A percentile compares a stretch with the other conserved stretches of the same genome.
Conservation (phyloP, 2,113 vertebrate genomes). For the Delphinapterus leucas region DNA sequence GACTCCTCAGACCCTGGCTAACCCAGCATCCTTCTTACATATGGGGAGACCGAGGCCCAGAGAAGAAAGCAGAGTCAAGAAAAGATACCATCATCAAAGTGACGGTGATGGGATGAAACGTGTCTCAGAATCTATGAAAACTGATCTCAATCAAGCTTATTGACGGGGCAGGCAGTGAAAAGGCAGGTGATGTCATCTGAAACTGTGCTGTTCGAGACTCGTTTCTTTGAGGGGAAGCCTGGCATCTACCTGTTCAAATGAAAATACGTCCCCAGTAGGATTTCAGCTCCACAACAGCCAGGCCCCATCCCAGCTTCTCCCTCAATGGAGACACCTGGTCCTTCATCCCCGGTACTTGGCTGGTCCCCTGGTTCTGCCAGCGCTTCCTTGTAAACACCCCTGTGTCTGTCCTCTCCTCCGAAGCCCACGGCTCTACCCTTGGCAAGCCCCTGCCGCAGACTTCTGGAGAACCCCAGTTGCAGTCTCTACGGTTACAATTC, state of each 20-base stretch:
- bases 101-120: not conserved
- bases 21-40: not conserved
- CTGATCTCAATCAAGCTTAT: not conserved
- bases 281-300: fast-evolving
- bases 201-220: not conserved
- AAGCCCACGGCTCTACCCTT: not conserved
- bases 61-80: not conserved
- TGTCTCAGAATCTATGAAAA: not conserved
- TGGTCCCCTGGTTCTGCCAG: not conserved
- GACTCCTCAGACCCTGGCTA: not conserved
- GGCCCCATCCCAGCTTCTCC: not conserved
- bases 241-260: not conserved
- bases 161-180: not conserved
- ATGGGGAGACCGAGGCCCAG: not conserved
- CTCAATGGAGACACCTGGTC: not conserved
- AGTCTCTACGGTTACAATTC: not conserved
- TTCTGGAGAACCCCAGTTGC: not conserved
- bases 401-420: not conserved
- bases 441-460: not conserved
- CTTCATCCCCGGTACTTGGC: not conserved
- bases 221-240: not conserved
- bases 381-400: not conserved
- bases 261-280: not conserved
- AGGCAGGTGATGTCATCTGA: not conserved
- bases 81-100: not conserved